These are phyloP conservation scores for Chaetorhynchus papuensis DNA, from an alignment of 2,113 vertebrate species.

Conservation along the genomic window DNA sequence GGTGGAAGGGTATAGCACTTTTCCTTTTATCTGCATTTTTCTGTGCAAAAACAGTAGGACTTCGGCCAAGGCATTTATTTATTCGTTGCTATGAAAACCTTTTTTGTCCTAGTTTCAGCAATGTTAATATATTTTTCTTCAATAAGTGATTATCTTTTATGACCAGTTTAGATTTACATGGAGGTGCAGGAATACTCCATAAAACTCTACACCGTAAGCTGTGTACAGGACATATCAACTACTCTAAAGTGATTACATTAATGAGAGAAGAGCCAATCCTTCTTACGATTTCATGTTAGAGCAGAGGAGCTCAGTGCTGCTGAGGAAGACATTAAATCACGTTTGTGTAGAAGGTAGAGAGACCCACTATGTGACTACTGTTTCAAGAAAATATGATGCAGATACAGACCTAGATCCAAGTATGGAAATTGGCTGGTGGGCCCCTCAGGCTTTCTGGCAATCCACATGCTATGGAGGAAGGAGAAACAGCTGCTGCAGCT, in stretches of 20 bases:
- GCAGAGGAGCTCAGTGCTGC: slow-evolving; percentile 45
- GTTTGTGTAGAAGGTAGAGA: slow-evolving; percentile 35
- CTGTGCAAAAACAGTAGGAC: not conserved
- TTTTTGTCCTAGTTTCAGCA: slow-evolving; percentile 22
- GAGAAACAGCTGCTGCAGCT: slow-evolving; percentile 57
- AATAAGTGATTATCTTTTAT: slow-evolving; percentile 35
- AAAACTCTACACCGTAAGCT: slow-evolving; percentile 20
- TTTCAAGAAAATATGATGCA: slow-evolving; percentile 59
- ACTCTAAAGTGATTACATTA: slow-evolving; percentile 58
- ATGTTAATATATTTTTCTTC: not conserved
- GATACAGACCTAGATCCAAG: slow-evolving; percentile 45
- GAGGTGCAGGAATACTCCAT: slow-evolving; percentile 32
- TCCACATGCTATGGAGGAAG: not conserved
- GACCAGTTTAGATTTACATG: slow-evolving; percentile 43
- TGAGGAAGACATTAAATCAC: slow-evolving; percentile 49
- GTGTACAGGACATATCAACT: slow-evolving; percentile 48
- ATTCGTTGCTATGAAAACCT: slow-evolving; percentile 30
- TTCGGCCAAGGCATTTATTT: slow-evolving; percentile 27
- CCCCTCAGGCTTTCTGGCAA: slow-evolving; percentile 42
- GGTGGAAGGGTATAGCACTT: not conserved
- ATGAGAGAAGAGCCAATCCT: slow-evolving; percentile 31
- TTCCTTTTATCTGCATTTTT: slow-evolving; percentile 1
- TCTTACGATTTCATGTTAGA: not conserved
- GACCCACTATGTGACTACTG: not conserved
- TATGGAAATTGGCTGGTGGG: slow-evolving; percentile 44